A percentile compares a stretch with the other conserved stretches of the same genome.
These are phyloP conservation scores for Cyanoderma ruficeps DNA, from an alignment of 2,113 vertebrate species.

Conservation along the genomic window DNA sequence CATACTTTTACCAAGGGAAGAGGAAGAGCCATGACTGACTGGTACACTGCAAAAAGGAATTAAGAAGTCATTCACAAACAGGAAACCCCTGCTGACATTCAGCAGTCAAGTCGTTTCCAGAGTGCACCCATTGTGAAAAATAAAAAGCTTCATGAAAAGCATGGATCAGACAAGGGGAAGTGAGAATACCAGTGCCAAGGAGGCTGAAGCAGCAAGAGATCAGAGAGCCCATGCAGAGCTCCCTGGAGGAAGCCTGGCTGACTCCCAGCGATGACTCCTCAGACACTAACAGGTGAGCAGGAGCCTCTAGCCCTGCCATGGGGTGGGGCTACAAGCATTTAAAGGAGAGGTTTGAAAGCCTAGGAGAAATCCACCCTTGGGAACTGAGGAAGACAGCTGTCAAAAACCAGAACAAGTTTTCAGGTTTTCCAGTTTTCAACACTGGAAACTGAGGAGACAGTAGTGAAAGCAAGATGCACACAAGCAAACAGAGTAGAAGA, in stretches of 20 bases:
- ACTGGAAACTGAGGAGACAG: neutral
- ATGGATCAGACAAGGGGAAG: neutral
- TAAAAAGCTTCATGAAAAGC: neutral
- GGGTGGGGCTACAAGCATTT: neutral
- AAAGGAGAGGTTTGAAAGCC: neutral
- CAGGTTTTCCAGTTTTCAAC: neutral
- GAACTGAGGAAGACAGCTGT: neutral
- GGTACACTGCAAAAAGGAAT: neutral
- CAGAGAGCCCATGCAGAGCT: neutral
- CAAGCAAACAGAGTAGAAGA: neutral
- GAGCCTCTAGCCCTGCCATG: neutral
- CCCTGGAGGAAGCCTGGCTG: neutral
- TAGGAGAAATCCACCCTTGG: neutral
- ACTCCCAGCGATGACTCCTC: neutral
- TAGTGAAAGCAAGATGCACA: neutral
- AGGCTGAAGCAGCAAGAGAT: neutral
- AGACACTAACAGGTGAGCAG: neutral
- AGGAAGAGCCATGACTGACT: neutral
- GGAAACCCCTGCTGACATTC: slow-evolving; percentile 14
- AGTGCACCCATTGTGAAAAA: slow-evolving; percentile 9
- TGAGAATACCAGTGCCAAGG: neutral
- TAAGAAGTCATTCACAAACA: slow-evolving; percentile 22
- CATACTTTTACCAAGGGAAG: neutral
- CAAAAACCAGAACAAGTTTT: neutral
- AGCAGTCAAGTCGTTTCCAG: slow-evolving; percentile 10